Conservation (phyloP, 2,888 invertebrate genomes). For the Liopterus haemorrhoidalis region DNA sequence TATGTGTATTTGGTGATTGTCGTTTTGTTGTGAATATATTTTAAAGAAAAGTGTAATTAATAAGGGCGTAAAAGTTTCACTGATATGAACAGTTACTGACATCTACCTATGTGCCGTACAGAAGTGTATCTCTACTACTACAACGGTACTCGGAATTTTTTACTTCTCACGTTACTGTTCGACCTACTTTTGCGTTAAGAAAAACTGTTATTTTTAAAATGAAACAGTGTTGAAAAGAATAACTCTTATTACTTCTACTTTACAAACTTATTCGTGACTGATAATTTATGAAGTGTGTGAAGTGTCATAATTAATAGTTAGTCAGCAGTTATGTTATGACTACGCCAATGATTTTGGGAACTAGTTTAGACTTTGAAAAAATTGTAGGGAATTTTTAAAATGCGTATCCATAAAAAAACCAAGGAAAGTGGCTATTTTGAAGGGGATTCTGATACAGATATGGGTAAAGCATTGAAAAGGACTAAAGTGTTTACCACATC, state of each 20-base stretch:
- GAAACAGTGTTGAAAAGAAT: slow-evolving; percentile 11
- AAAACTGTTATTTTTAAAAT: slow-evolving; percentile 22
- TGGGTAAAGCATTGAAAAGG: slow-evolving; percentile 45
- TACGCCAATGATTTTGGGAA: slow-evolving; percentile 16
- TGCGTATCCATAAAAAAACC: slow-evolving; percentile 47
- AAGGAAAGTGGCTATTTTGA: slow-evolving; percentile 82
- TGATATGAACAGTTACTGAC: no score
- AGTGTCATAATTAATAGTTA: slow-evolving; percentile 5
- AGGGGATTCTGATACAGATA: slow-evolving; percentile 59
- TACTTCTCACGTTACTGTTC: slow-evolving; percentile 19
- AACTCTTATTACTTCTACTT: slow-evolving; percentile 1
- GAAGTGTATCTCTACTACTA: no score
- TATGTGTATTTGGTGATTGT: no score
- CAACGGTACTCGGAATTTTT: slow-evolving; percentile 23
- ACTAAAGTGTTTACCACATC: slow-evolving; percentile 43
- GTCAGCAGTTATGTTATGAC: slow-evolving; percentile 6
- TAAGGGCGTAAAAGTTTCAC: no score
- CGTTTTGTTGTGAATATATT: no score
- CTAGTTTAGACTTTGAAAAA: slow-evolving; percentile 1
- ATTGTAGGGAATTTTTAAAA: slow-evolving; percentile 32
- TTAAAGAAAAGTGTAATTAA: no score
- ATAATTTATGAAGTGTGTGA: slow-evolving; percentile 9
- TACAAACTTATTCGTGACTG: not conserved
- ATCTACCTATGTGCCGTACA: no score
- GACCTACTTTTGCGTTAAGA: slow-evolving; percentile 21